Evolutionary conservation across 2,888 invertebrate species (phyloP).

Genomic region (Drosophila ustulata): DNA sequence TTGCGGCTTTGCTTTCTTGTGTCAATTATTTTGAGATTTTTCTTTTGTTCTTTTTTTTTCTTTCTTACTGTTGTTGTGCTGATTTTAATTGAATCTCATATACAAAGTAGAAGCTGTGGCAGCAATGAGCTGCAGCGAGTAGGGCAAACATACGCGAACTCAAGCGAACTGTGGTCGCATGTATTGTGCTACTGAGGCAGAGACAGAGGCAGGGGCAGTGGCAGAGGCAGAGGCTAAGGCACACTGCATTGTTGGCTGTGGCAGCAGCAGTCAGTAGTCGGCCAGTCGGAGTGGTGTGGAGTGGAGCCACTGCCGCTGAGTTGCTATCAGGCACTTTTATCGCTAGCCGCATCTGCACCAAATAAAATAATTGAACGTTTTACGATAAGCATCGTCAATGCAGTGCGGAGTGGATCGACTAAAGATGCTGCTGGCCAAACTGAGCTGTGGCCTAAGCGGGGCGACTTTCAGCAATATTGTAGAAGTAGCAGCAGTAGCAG

Average conservation of each 20-base stretch:
- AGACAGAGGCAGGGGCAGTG: conserved; percentile 2
- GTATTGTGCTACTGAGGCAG: conserved; percentile 36
- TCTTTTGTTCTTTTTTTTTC: conserved; percentile 22
- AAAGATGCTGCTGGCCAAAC: conserved; percentile 55
- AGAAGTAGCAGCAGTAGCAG: conserved; percentile 5
- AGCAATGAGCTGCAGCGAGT: conserved; percentile 45
- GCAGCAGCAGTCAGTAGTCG: conserved; percentile 9
- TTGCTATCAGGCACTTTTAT: conserved; percentile 84
- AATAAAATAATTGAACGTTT: conserved; percentile 85
- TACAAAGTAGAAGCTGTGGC: conserved; percentile 64
- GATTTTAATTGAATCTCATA: conserved; percentile 82
- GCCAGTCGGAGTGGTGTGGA: conserved; percentile 4
- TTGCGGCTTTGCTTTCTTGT: conserved; percentile 85
- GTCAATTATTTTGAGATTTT: conserved; percentile 82
- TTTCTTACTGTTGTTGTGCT: conserved; percentile 33
- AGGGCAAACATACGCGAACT: conserved; percentile 55
- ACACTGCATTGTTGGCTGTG: not conserved
- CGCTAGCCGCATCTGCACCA: conserved; percentile 84
- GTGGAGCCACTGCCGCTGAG: conserved; percentile 33
- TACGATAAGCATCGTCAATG: conserved; percentile 82
- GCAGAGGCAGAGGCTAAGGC: not conserved
- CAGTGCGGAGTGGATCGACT: conserved; percentile 41
- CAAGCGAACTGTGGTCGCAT: conserved; percentile 22
- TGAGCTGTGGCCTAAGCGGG: conserved; percentile 45
- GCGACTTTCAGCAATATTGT: conserved; percentile 32